phyloP scores from a whole-genome alignment of 2,797 vertebrate species.

The Arrhamphus sclerolepis region DNA sequence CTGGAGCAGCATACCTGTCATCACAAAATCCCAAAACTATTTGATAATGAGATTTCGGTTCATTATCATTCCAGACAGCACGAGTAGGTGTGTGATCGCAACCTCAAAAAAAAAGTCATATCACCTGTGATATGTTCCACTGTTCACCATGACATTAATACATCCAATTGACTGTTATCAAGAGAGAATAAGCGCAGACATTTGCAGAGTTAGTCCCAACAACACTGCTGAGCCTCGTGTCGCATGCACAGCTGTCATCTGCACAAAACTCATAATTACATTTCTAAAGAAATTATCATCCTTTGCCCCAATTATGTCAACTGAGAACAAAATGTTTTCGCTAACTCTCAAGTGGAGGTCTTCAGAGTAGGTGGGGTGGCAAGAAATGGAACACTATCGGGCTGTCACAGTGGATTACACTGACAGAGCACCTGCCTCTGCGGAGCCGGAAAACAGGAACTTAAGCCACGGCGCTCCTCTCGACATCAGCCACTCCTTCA shows the following conservation, averaged over 20 bases:
- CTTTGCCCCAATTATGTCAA: constrained; percentile 60
- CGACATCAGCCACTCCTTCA: constrained; percentile 30
- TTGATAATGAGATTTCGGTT: constrained; percentile 16
- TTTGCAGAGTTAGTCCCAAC: constrained; percentile 26
- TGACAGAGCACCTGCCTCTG: constrained; percentile 43
- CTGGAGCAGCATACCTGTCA: constrained; percentile 28
- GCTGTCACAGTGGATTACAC: constrained; percentile 67
- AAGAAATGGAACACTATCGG: constrained; percentile 66
- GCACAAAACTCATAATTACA: constrained; percentile 47
- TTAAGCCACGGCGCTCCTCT: constrained; percentile 49
- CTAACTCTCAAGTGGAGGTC: constrained; percentile 54
- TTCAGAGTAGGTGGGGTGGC: constrained; percentile 59
- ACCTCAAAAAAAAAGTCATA: constrained; percentile 18
- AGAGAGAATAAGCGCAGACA: constrained; percentile 30
- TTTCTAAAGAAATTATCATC: constrained; percentile 51
- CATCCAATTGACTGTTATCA: constrained; percentile 12
- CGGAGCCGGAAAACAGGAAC: constrained; percentile 34
- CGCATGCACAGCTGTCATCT: constrained; percentile 19
- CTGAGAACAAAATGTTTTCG: constrained; percentile 42
- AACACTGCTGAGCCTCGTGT: constrained; percentile 13
- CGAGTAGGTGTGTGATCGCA: constrained; percentile 13
- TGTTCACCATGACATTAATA: constrained; percentile 15
- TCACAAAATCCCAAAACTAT: constrained; percentile 31
- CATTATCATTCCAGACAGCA: background rate
- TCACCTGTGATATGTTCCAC: constrained; percentile 9